Base-by-base conservation (phyloP, 2,797 vertebrate genomes). In the Typhlichthys subterraneus region DNA sequence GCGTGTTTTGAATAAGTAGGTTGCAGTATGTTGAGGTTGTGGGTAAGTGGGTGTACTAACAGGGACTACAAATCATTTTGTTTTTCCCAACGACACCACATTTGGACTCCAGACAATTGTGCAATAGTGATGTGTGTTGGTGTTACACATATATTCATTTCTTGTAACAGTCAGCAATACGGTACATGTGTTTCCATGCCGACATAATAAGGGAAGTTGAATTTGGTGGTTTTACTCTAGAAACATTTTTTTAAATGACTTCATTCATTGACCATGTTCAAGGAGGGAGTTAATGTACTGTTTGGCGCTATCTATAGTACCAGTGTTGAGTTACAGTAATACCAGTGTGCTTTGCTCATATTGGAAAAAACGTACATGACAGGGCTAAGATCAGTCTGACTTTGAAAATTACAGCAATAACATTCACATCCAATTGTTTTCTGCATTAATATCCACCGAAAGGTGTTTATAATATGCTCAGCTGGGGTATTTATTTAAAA, bases 151-250 rank as follows among this genome's bases (percentile, higher is more conserved):
- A 52, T 58, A 45, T n/a, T 6, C 1, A 4, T 64, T 19, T 47
- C 57, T 58, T 58, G 63, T 52, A 33, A 17, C 19, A 54, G 13
- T 66, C 61, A 23, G 23, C 23, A 29, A 29, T 29, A n/a, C 45
- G 63, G 54, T 55, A n/a, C 33, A 12, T 17, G 5, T 2, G 45
- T 56, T 58, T 59, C 48, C 19, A 74, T 64, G 67, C 12, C 13
- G 45, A 1, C 29, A 29, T 46, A 11, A 38, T 54, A 12, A 61
- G 56, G 73, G 59, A 70, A 77, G 58, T 49, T 31, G 47, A n/a
- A 58, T 42, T 31, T 14, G 56, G 17, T 1, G n/a, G 47, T 31
- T 12, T 14, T 48, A 23, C 31, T 45, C 57, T 31, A 57, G 13
- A 23, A 38, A 46, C 50, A 12, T 10, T 4, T 60, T 62, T 60